Percentiles rank a stretch among this genome's conserved stretches.
Evolutionary conservation across 2,113 vertebrate genomes (phyloP).

Genomic region (Melanocharis versteri): DNA sequence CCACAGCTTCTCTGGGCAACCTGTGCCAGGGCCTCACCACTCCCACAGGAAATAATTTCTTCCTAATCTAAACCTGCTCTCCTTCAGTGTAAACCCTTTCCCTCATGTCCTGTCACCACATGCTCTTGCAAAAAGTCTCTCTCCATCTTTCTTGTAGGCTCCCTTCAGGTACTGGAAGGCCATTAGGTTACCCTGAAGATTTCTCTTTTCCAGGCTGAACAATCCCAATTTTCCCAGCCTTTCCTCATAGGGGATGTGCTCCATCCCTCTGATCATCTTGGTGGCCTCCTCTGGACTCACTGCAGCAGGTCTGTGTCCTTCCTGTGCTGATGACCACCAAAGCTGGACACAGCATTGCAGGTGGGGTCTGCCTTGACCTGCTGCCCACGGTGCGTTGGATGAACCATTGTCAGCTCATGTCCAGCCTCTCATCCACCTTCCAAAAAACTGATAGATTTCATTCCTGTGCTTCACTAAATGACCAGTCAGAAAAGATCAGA

Average conservation of each 20-base stretch:
- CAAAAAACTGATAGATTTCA: background rate
- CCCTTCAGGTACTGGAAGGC: background rate
- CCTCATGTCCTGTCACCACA: background rate
- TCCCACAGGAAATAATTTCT: background rate
- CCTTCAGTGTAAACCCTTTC: background rate
- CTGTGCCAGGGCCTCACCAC: background rate
- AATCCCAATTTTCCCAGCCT: background rate
- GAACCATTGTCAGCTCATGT: background rate
- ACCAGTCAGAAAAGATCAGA: background rate
- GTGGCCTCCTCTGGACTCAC: background rate
- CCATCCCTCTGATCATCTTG: background rate
- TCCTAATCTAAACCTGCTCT: background rate
- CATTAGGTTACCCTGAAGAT: background rate
- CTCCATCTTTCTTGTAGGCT: background rate
- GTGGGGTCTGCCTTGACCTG: background rate
- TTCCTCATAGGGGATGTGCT: background rate
- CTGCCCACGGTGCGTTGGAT: background rate
- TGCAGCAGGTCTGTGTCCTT: background rate
- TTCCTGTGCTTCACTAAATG: background rate
- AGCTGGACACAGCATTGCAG: background rate
- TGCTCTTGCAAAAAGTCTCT: background rate
- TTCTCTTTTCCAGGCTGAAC: background rate
- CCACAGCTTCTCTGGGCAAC: background rate
- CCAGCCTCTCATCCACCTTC: background rate
- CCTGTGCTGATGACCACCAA: background rate